phyloP scores from a whole-genome alignment of 1,140 invertebrate genomes.

The Pollicipes pollicipes region DNA sequence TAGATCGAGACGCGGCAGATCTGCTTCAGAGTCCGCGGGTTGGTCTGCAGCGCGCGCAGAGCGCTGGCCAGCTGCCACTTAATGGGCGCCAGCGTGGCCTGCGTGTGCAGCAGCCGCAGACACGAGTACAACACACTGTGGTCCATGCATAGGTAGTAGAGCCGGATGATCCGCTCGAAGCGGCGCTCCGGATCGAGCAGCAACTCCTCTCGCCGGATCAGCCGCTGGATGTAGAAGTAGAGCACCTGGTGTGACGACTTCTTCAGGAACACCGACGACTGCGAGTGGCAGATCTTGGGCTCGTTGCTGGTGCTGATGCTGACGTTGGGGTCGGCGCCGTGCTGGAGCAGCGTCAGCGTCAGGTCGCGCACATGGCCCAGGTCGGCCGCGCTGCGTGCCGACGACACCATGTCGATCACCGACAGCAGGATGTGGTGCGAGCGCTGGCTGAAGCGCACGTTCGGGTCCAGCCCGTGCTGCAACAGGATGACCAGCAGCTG shows the following conservation, averaged over 20 bases:
- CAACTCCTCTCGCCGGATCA: constrained; percentile 46
- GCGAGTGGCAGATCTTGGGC: constrained; percentile 30
- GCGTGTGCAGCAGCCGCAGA: constrained; percentile 35
- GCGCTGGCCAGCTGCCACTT: constrained; percentile 39
- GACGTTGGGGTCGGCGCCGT: constrained; percentile 28
- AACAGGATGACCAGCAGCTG: constrained; percentile 45
- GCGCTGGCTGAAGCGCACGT: constrained; percentile 28
- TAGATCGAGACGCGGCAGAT: constrained; percentile 45
- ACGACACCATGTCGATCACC: constrained; percentile 47
- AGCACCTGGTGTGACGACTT: constrained; percentile 38
- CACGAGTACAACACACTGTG: constrained; percentile 29
- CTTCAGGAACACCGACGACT: constrained; percentile 39
- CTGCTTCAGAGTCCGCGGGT: constrained; percentile 42
- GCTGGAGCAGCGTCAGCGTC: constrained; percentile 41
- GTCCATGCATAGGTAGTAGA: constrained; percentile 48
- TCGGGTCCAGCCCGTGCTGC: constrained; percentile 44
- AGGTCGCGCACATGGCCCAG: constrained; percentile 48
- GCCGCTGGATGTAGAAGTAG: constrained; percentile 47
- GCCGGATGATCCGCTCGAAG: constrained; percentile 42
- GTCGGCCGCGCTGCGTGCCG: constrained; percentile 42
- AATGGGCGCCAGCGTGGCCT: constrained; percentile 43
- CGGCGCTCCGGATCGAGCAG: constrained; percentile 37
- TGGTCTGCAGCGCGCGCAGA: constrained; percentile 39
- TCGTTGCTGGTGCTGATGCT: constrained; percentile 19
- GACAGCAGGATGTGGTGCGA: constrained; percentile 46